Evolutionary conservation across 2,888 invertebrate genomes (phyloP).

Genomic region (Carabus problematicus): DNA sequence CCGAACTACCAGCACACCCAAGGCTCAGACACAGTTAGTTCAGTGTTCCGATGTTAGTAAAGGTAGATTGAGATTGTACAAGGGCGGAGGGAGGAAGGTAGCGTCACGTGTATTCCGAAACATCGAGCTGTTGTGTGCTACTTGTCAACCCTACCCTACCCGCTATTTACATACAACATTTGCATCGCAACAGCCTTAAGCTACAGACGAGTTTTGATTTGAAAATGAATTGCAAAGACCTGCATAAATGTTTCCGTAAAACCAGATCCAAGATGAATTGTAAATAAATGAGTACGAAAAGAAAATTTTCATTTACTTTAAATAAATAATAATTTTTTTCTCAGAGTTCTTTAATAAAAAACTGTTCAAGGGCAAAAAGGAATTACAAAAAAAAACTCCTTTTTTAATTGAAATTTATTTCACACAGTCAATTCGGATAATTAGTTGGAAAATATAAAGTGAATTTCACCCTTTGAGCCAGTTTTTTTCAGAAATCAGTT

Average conservation of each 20-base stretch:
- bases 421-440: too few relatives aligned
- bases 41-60: too few relatives aligned
- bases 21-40: too few relatives aligned
- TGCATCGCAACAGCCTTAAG: slow-evolving; percentile 11
- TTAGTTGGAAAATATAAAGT: too few relatives aligned
- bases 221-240: background rate
- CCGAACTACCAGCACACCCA: background rate
- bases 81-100: background rate
- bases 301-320: slow-evolving; percentile 22
- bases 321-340: slow-evolving; percentile 25
- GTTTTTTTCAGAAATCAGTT: too few relatives aligned
- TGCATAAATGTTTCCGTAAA: too few relatives aligned
- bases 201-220: slow-evolving; percentile 19
- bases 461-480: too few relatives aligned
- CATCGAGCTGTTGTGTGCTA: slow-evolving; percentile 1
- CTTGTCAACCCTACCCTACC: slow-evolving; percentile 13
- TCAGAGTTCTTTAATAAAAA: too few relatives aligned
- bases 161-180: slow-evolving; percentile 35
- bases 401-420: too few relatives aligned
- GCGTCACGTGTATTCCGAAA: slow-evolving; percentile 4
- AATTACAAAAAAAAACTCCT: too few relatives aligned
- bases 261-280: background rate
- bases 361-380: slow-evolving; percentile 18
- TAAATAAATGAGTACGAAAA: slow-evolving; percentile 26
- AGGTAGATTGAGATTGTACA: too few relatives aligned